Evolutionary conservation across 2,113 vertebrate genomes (phyloP).

Genomic region (Tetrao urogallus): DNA sequence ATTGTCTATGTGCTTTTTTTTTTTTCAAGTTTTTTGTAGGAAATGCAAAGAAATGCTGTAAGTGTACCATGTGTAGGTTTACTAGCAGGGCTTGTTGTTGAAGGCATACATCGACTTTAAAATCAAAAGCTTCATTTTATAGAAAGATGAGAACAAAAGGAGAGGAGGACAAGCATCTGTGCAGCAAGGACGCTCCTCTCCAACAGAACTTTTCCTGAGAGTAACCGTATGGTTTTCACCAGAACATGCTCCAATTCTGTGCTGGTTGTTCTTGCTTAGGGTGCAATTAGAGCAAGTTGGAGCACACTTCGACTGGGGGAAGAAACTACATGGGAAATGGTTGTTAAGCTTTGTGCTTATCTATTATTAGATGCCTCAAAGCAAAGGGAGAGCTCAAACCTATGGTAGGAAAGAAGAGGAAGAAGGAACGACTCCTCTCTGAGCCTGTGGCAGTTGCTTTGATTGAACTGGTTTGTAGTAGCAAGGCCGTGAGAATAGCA

Average conservation of each 20-base stretch:
- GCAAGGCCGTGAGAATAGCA: background rate
- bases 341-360: background rate
- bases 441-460: background rate
- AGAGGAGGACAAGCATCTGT: background rate
- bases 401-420: background rate
- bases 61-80: background rate
- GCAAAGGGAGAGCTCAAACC: background rate
- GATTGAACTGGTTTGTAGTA: background rate
- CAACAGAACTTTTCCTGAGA: too few species aligned
- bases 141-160: background rate
- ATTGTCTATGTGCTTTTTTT: background rate
- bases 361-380: background rate
- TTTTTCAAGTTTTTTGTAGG: background rate
- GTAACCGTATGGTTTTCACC: background rate
- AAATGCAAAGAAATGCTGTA: background rate
- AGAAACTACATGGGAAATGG: fast-evolving
- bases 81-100: background rate
- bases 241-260: background rate
- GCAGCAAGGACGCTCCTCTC: too few species aligned
- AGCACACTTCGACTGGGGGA: background rate
- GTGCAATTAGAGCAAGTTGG: background rate
- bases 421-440: background rate
- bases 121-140: background rate
- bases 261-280: background rate
- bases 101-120: background rate